A percentile compares a stretch with the other conserved stretches of the same genome.
phyloP scores from a whole-genome alignment of 2,888 invertebrate species.

The Plebejus melissa region DNA sequence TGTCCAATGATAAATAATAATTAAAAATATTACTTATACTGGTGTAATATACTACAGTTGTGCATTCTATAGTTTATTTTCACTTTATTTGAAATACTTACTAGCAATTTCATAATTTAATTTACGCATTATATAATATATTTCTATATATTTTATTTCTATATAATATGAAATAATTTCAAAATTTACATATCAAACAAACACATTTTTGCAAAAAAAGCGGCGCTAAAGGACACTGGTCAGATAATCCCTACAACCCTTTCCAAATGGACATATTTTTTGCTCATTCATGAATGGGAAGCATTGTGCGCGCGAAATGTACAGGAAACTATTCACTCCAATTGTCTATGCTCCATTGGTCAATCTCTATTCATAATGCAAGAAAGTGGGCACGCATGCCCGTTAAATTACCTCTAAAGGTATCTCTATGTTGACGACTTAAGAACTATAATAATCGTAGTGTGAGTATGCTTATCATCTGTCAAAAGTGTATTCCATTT shows the following conservation, averaged over 20 bases:
- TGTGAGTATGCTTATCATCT: conserved; percentile 33
- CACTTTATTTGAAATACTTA: neutral
- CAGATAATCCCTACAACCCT: conserved; percentile 63
- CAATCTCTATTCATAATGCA: conserved; percentile 49
- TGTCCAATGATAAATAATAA: too few relatives aligned
- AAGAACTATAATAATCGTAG: neutral
- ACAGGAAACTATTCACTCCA: conserved; percentile 65
- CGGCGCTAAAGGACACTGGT: conserved; percentile 62
- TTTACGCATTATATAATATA: too few relatives aligned
- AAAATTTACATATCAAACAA: conserved; percentile 7
- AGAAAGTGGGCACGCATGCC: conserved; percentile 40
- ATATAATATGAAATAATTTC: neutral
- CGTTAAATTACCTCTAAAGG: neutral
- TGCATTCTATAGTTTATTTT: neutral
- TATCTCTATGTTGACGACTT: neutral
- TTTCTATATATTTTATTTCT: too few relatives aligned
- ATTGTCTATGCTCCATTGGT: conserved; percentile 59
- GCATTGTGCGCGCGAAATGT: conserved; percentile 60
- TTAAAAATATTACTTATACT: too few relatives aligned
- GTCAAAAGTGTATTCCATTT: conserved; percentile 27
- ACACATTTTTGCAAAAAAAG: conserved; percentile 33
- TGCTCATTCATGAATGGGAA: conserved; percentile 56
- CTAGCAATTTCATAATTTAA: too few relatives aligned
- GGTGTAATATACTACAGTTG: too few relatives aligned
- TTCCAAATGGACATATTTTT: conserved; percentile 44